Conservation (phyloP, 2,113 vertebrate genomes). For the Podarcis raffonei region DNA sequence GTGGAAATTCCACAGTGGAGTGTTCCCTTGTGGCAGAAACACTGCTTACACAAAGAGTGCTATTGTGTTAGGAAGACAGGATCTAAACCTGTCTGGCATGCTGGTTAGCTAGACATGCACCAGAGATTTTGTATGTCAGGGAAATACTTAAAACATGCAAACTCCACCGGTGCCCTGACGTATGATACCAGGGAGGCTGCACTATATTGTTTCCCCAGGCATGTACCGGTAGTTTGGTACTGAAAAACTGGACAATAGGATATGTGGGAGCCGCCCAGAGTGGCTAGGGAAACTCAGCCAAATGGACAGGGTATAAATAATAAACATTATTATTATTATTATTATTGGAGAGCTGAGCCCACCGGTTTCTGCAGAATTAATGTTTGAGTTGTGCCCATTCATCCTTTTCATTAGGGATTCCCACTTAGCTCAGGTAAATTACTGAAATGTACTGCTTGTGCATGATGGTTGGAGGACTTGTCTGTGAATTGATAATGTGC, state of each 20-base stretch:
- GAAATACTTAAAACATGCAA: not conserved
- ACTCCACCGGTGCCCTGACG: not conserved
- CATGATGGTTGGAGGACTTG: not conserved
- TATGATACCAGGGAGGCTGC: not conserved
- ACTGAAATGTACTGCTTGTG: not conserved
- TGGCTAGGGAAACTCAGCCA: too few species aligned
- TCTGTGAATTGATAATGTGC: not conserved
- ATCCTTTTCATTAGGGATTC: not conserved
- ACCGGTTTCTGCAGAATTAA: not conserved
- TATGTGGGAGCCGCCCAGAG: too few species aligned
- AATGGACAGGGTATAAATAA: too few species aligned
- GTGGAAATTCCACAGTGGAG: not conserved
- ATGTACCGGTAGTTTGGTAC: not conserved
- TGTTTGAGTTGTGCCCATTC: not conserved
- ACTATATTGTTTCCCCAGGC: not conserved
- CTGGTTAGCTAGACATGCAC: not conserved
- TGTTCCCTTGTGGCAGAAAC: not conserved
- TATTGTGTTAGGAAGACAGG: not conserved
- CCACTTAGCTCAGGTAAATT: not conserved
- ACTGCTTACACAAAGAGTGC: not conserved
- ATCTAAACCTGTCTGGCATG: not conserved
- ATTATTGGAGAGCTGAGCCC: not conserved
- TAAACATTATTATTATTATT: too few species aligned
- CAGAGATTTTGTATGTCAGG: not conserved
- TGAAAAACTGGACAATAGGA: not conserved